A percentile compares a stretch with the other conserved stretches of the same genome.
These are phyloP conservation scores for Anabacerthia variegaticeps DNA, from an alignment of 2,797 vertebrate species.

Conservation along the genomic window DNA sequence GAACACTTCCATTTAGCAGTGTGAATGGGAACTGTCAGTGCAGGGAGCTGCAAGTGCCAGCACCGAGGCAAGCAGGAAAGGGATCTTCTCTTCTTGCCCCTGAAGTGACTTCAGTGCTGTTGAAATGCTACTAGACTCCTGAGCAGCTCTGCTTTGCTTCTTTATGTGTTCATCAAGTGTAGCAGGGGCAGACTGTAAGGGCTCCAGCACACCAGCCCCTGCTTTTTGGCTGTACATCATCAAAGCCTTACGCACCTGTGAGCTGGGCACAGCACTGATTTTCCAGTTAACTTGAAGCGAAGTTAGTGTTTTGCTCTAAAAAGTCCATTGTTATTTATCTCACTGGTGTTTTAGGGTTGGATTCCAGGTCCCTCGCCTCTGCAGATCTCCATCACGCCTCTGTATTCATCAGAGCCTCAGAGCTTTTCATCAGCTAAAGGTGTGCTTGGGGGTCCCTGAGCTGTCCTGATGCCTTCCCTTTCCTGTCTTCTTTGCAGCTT, in stretches of 20 bases:
- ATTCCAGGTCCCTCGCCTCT: not conserved
- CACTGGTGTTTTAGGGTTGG: not conserved
- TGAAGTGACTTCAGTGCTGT: not conserved
- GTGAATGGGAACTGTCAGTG: too few relatives aligned
- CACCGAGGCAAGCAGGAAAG: not conserved
- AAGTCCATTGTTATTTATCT: not conserved
- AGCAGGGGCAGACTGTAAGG: not conserved
- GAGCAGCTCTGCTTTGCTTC: not conserved
- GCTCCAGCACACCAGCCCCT: not conserved
- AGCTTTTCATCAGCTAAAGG: not conserved
- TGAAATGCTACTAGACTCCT: not conserved
- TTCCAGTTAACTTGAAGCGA: not conserved
- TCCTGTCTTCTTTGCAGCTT: not conserved
- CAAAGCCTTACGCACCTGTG: not conserved
- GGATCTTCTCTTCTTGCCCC: not conserved
- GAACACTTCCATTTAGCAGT: not conserved
- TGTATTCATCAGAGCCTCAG: not conserved
- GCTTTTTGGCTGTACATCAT: not conserved
- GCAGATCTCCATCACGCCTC: not conserved
- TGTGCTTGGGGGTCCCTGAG: not conserved
- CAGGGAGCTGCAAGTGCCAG: not conserved
- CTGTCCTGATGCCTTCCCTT: not conserved
- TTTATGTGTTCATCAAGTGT: not conserved
- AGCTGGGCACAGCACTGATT: not conserved
- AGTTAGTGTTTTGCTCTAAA: not conserved